These are phyloP conservation scores for Drosophila yooni DNA, from an alignment of 2,888 invertebrate species.

Conservation along the genomic window DNA sequence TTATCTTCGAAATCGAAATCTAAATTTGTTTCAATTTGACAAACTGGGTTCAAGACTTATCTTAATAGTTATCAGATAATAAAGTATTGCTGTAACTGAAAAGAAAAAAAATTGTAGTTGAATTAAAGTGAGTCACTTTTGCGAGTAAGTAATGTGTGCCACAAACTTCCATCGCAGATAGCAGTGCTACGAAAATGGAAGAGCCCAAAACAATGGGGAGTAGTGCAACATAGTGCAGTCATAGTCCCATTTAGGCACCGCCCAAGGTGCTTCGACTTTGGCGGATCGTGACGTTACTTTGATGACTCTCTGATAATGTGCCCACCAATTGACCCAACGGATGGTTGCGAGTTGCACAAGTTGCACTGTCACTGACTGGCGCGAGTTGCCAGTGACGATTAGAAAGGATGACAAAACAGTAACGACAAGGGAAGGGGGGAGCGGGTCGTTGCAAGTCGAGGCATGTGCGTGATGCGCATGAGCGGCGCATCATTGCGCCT, in stretches of 20 bases:
- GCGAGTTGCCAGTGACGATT: constrained; percentile 55
- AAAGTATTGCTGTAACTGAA: constrained; percentile 1
- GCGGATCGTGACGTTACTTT: constrained; percentile 46
- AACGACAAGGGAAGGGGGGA: constrained; percentile 5
- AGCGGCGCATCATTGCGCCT: constrained; percentile 77
- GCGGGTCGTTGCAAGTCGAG: constrained; percentile 20
- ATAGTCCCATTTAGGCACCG: constrained; percentile 34
- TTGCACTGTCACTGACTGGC: constrained; percentile 47
- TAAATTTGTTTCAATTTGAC: not conserved
- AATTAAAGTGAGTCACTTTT: not conserved
- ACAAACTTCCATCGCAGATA: constrained; percentile 2
- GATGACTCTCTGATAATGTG: constrained; percentile 65
- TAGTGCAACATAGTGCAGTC: constrained; percentile 10
- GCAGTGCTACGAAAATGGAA: not conserved
- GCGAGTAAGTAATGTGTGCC: not conserved
- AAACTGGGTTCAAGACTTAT: not conserved
- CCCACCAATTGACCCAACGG: constrained; percentile 62
- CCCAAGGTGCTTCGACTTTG: constrained; percentile 41
- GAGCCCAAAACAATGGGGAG: not conserved
- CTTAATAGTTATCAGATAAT: not conserved
- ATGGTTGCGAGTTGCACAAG: constrained; percentile 27
- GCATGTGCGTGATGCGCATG: constrained; percentile 78
- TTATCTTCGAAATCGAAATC: not conserved
- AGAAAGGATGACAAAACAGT: constrained; percentile 65
- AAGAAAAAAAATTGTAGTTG: not conserved